A percentile compares a stretch with the other conserved stretches of the same genome.
phyloP scores from a whole-genome alignment of 2,797 vertebrate species.

The Chelon labrosus region DNA sequence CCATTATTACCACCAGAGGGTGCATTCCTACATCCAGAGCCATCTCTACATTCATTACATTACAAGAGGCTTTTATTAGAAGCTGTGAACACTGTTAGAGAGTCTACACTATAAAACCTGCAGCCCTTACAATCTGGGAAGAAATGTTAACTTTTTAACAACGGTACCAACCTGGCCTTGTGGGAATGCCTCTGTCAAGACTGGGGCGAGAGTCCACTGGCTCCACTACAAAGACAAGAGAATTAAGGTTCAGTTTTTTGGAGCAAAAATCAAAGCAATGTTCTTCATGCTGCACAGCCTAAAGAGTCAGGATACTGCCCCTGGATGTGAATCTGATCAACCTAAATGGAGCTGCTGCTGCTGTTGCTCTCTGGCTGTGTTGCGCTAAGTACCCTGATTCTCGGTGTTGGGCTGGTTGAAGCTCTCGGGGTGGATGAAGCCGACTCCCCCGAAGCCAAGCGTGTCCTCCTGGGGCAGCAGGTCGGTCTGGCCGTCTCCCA shows the following conservation, averaged over 20 bases:
- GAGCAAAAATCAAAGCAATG: not conserved
- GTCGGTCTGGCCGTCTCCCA: conserved; percentile 90
- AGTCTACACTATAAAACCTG: too few relatives aligned
- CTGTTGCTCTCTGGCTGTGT: too few relatives aligned
- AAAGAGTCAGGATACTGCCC: too few relatives aligned
- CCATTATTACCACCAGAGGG: conserved; percentile 21
- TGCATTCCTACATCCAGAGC: not conserved
- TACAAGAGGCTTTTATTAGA: too few relatives aligned
- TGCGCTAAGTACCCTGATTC: conserved; percentile 84
- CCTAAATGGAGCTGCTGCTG: not conserved
- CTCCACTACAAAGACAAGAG: conserved; percentile 85
- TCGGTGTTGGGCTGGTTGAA: conserved; percentile 96
- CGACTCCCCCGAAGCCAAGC: conserved; percentile 87
- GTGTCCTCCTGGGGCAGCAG: conserved; percentile 88
- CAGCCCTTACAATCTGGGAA: too few relatives aligned
- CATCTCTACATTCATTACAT: not conserved
- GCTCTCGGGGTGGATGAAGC: conserved; percentile 95
- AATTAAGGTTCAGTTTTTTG: conserved; percentile 1
- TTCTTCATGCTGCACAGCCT: too few relatives aligned
- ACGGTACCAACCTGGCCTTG: conserved; percentile 89
- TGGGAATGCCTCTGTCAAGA: conserved; percentile 94
- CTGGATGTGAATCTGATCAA: too few relatives aligned
- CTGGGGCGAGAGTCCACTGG: conserved; percentile 94
- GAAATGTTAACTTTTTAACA: not conserved
- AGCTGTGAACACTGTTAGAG: too few relatives aligned